These are phyloP conservation scores for Sinella curviseta DNA, from an alignment of 1,140 invertebrate species.

Conservation along the genomic window DNA sequence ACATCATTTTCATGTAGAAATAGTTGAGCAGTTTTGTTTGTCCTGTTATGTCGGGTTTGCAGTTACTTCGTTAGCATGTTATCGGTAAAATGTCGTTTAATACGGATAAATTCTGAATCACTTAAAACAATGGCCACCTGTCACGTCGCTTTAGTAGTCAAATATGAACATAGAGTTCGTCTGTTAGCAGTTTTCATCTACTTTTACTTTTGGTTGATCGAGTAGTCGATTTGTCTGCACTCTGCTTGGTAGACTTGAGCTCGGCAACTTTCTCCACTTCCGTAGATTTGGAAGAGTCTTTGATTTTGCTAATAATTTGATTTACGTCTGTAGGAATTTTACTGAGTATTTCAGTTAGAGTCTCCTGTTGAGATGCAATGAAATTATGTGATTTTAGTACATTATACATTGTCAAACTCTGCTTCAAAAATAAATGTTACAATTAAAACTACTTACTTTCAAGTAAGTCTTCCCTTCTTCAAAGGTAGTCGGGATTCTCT, in stretches of 20 bases:
- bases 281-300: slow-evolving; percentile 1
- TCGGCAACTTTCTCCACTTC: not conserved
- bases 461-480: not conserved
- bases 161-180: too few relatives aligned
- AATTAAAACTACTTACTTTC: not conserved
- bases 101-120: not conserved
- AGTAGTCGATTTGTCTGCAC: not conserved
- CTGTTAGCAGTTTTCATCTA: not conserved
- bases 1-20: too few relatives aligned
- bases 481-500: not conserved
- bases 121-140: not conserved
- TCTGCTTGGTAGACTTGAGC: not conserved
- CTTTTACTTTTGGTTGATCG: not conserved
- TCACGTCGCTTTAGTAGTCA: not conserved
- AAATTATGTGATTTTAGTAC: not conserved
- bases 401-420: not conserved
- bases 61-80: too few relatives aligned
- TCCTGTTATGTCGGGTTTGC: too few relatives aligned
- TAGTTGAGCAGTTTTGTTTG: too few relatives aligned
- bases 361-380: slow-evolving; percentile 25
- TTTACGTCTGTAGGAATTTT: slow-evolving; percentile 30
- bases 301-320: slow-evolving; percentile 37
- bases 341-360: slow-evolving; percentile 9
- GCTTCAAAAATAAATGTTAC: not conserved
- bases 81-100: too few relatives aligned